Base-by-base conservation (phyloP, 2,113 vertebrate species). In the Alectura lathami region DNA sequence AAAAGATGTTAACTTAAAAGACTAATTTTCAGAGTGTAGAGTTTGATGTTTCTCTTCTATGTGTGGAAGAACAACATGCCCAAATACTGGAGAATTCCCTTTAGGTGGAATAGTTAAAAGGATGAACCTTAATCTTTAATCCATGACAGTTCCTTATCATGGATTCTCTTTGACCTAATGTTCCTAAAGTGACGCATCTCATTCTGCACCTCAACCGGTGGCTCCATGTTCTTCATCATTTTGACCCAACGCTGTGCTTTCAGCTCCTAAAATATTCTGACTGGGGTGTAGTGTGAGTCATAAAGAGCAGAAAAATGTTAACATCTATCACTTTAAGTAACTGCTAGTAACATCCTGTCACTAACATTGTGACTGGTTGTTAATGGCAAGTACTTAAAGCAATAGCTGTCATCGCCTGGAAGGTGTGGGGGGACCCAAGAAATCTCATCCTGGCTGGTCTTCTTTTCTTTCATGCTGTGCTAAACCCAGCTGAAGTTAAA, bases 351-450 rank as follows among this genome's bases (percentile, higher is more conserved):
- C 47, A 17, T 68, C 78, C 23, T 94, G 69, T 96, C 73, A 77
- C 34, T 86, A 83, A 72, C 72, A 47, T 90, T 79, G 11, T 82
- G 94, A 72, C 79, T 77, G 92, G 72, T 77, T 80, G 77, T 94
- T 96, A 94, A 36, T 13, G 27, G 69, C 93, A 94, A 78, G 90
- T 95, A 95, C 75, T 96, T 96, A 96, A 93, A 95, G 85, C 76
- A 95, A 66, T 62, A 94, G 86, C 77, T 96, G 94, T 95, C 94
- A 93, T 90, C 73, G 4, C 73, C 86, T 76, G 79, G 38, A 81
- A 86, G 75, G 86, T 84, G 80, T 86, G 50, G 45, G 81, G 40
- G 64, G 30, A 91, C 79, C 73, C 80, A 86, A 82, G 80, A 66
- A 91, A 72, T 50, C 75, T 82, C 91, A 86, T 88, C 76, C 63